phyloP scores from a whole-genome alignment of 1,140 invertebrate genomes.

The Meloidogyne hapla region DNA sequence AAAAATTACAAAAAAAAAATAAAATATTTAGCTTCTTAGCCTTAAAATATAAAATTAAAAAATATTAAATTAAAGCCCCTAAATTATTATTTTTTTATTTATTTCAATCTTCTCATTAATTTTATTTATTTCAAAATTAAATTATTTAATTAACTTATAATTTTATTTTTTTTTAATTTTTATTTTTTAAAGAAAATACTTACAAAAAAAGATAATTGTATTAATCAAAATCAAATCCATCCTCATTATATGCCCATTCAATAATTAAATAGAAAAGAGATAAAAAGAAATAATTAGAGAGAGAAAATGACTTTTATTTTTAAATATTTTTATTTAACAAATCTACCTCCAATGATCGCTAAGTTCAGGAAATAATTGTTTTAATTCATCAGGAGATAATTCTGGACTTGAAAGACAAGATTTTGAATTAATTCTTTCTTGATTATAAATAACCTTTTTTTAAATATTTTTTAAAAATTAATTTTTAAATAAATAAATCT shows the following conservation, averaged over 20 bases:
- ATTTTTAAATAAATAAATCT: background rate
- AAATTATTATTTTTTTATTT: too few species aligned
- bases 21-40: too few species aligned
- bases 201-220: too few species aligned
- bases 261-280: conserved; percentile 19
- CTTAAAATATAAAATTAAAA: too few species aligned
- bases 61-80: too few species aligned
- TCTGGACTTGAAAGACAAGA: conserved; percentile 64
- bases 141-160: too few species aligned
- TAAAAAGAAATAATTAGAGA: conserved; percentile 16
- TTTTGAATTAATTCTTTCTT: conserved; percentile 31
- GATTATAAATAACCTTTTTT: conserved; percentile 30
- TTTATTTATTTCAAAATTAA: too few species aligned
- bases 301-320: conserved; percentile 15
- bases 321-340: conserved; percentile 19
- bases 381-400: conserved; percentile 51
- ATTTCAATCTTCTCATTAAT: too few species aligned
- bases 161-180: too few species aligned
- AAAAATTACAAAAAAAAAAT: background rate
- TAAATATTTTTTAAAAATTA: conserved; percentile 9
- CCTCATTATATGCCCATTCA: background rate
- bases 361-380: conserved; percentile 60
- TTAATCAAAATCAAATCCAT: too few species aligned
- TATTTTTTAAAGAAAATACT: too few species aligned
- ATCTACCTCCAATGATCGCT: conserved; percentile 62